Evolutionary conservation across 1,140 invertebrate genomes (phyloP).

Genomic region (Drosophila quadrilineata): DNA sequence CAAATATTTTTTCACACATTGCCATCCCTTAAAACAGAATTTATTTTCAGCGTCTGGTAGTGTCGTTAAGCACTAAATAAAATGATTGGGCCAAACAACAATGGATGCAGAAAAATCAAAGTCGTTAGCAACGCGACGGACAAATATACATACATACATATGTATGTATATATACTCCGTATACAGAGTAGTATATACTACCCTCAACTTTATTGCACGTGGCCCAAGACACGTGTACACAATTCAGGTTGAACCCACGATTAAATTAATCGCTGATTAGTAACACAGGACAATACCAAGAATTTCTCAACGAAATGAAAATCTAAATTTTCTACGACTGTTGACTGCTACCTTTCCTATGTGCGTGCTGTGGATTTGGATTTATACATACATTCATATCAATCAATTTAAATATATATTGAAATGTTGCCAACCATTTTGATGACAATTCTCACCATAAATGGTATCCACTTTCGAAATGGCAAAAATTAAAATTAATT

Average conservation of each 20-base stretch:
- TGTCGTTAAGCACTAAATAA: constrained; percentile 72
- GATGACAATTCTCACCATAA: no score
- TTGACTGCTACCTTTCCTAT: constrained; percentile 5
- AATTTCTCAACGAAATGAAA: constrained; percentile 33
- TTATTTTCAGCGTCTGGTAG: constrained; percentile 58
- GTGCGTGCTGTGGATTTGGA: no score
- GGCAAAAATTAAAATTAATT: no score
- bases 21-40: constrained; percentile 60
- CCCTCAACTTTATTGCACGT: constrained; percentile 67
- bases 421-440: no score
- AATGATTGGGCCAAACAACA: constrained; percentile 66
- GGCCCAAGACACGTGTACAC: constrained; percentile 67
- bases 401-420: no score
- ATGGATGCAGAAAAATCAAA: constrained; percentile 61
- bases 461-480: no score
- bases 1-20: constrained; percentile 71
- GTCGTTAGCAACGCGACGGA: constrained; percentile 60
- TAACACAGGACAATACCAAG: constrained; percentile 61
- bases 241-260: constrained; percentile 79
- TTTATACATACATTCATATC: no score
- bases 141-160: constrained; percentile 38
- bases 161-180: background rate
- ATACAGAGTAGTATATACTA: constrained; percentile 17
- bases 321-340: constrained; percentile 32
- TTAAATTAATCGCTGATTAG: constrained; percentile 81